phyloP scores from a whole-genome alignment of 1,140 invertebrate genomes.

The Drosophila pallidifrons region DNA sequence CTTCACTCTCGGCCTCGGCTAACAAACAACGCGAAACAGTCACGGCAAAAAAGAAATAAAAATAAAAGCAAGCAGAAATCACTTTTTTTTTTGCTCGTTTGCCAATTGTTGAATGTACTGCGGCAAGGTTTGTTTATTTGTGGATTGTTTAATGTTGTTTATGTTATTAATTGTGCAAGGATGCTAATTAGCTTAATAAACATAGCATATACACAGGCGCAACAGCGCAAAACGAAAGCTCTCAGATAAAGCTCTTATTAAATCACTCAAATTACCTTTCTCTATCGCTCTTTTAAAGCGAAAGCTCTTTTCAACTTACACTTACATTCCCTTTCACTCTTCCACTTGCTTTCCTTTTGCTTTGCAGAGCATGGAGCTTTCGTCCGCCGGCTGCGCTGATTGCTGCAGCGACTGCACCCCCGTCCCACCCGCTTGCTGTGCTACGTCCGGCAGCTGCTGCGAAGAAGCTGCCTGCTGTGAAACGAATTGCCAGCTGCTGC shows the following conservation, averaged over 20 bases:
- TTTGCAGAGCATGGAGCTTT: slow-evolving; percentile 56
- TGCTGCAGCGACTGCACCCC: slow-evolving; percentile 62
- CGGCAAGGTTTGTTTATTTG: slow-evolving; percentile 35
- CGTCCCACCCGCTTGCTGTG: slow-evolving; percentile 31
- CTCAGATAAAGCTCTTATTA: not conserved
- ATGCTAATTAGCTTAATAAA: slow-evolving; percentile 34
- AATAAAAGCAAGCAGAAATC: slow-evolving; percentile 33
- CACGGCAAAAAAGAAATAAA: slow-evolving; percentile 42
- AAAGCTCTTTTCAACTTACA: not conserved
- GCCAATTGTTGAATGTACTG: slow-evolving; percentile 38
- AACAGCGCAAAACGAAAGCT: not conserved
- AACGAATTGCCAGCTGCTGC: slow-evolving; percentile 50
- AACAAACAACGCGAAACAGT: slow-evolving; percentile 53
- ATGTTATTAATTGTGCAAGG: slow-evolving; percentile 19
- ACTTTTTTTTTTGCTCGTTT: slow-evolving; percentile 1
- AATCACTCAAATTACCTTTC: not conserved
- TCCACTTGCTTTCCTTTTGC: not conserved
- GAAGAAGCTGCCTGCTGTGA: slow-evolving; percentile 56
- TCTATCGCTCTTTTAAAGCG: not conserved
- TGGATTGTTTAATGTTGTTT: slow-evolving; percentile 1
- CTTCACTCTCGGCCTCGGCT: slow-evolving; percentile 67
- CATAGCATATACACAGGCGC: slow-evolving; percentile 53
- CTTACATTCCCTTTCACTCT: not conserved
- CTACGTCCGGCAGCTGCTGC: slow-evolving; percentile 39
- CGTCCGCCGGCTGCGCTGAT: slow-evolving; percentile 52